Base-by-base conservation (phyloP, 2,888 invertebrate genomes). In the Pollenia labialis region DNA sequence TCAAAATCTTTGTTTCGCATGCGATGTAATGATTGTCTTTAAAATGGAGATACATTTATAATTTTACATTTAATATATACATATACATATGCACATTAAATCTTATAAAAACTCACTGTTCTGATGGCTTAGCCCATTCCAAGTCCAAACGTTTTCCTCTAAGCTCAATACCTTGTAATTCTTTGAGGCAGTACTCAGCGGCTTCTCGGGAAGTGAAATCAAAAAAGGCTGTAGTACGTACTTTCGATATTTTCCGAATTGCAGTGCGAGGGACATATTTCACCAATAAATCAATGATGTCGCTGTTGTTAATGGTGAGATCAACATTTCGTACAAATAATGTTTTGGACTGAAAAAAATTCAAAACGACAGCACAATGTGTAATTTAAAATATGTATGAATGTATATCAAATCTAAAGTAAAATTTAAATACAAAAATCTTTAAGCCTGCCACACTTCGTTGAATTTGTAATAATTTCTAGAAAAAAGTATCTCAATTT, bases 61-160 rank as follows among this genome's bases (percentile, higher is more conserved):
- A 32, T 32, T 32, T 32, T 32, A 64, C 14, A 40, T 48, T 8
- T 56, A 46, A 18, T 23, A 11, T 16, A 11, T 42, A 48, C 0
- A 14, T 12, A 14, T 23, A 2, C 2, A 23, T 23, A 23, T 23
- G 23, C 0, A 32, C 2, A 32, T 32, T 32, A n/a, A n/a, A 10
- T 42, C 9, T 8, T 9, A 52, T 64, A 50, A 69, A 6, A 69
- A 79, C 90, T 89, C 90, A 91, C 91, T 90, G 88, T 64, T 89
- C 90, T 0, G 91, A 90, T 14, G 91, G 91, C 44, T 90, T 90
- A 10, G 91, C 91, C 92, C 91, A 92, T 80, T 91, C 91, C 48
- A 91, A 79, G 1, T 89, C 86, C 16, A 91, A 87, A 2, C 88
- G 83, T 16, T 89, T 89, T 2, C 89, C 90, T 16, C 88, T 84